Base-by-base conservation (phyloP, 1,140 invertebrate species). In the Drosophila nigrodunni region DNA sequence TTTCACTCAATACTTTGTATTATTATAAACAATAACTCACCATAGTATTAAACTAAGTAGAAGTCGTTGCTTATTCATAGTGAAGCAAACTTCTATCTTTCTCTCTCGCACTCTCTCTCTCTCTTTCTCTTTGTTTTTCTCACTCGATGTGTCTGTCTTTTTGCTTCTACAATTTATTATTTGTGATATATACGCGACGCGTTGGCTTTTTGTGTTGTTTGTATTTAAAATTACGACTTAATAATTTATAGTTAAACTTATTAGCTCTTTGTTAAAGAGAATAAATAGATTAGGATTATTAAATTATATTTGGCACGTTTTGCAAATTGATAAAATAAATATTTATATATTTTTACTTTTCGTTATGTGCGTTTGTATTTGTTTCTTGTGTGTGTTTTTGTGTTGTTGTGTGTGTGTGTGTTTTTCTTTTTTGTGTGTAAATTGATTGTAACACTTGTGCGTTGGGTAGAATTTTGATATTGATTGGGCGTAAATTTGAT, bases 291-390 rank as follows among this genome's bases (percentile, higher is more conserved):
- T 74, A 75, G 15, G 60, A 47, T 70, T 69, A 70, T 85, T 91
- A 88, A 88, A 83, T 88, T 89, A 88, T 88, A 83, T 88, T 79
- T 88, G 77, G 82, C 82, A 86, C 80, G 75, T 90, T 30, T 90
- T 90, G 80, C 74, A 88, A 87, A 78, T 90, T 74, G 73, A 87
- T 80, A 72, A 55, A 90, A 90, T 90, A 90, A 87, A 91, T 87
- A 90, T 87, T 5, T 82, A 41, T 62, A 57, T 30, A 30, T 30
- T 30, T 30, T 30, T 30, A 30, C 3, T 30, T 71, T 44, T 74
- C 15, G 60, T 34, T 71, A 46, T 64, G 54, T 75, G 30, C 57
- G 34, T 34, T 30, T 30, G 25, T 30, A 30, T 30, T 30, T 30
- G 25, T 30, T 30, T 30, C 25, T 35, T 79, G 18, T 76, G 30